Evolutionary conservation across 2,797 vertebrate genomes (phyloP).

Genomic region (Betta splendens): DNA sequence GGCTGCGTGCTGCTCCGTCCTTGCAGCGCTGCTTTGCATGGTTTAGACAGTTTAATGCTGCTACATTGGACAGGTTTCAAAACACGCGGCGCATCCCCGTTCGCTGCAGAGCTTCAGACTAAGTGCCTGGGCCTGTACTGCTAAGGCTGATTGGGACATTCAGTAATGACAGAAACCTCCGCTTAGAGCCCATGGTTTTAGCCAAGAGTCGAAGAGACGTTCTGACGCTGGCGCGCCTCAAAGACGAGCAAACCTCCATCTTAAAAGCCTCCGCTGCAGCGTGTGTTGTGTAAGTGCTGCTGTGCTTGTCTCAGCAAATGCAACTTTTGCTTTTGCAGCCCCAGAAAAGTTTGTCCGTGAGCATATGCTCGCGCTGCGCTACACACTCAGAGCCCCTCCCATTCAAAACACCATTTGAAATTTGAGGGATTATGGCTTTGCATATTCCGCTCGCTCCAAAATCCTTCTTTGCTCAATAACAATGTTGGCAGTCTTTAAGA

Average conservation of each 20-base stretch:
- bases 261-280: constrained; percentile 40
- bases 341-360: constrained; percentile 26
- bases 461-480: constrained; percentile 41
- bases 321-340: constrained; percentile 29
- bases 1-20: no score
- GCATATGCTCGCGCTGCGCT: constrained; percentile 1
- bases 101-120: no score
- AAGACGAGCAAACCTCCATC: constrained; percentile 37
- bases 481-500: constrained; percentile 27
- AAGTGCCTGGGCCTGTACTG: no score
- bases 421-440: constrained; percentile 41
- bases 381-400: constrained; percentile 12
- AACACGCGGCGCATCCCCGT: no score
- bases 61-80: no score
- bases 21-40: not conserved
- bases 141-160: constrained; percentile 4
- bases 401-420: constrained; percentile 40
- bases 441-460: constrained; percentile 33
- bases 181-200: constrained; percentile 28
- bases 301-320: constrained; percentile 61
- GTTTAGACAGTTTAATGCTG: no score
- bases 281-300: constrained; percentile 39
- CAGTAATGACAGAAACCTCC: constrained; percentile 21
- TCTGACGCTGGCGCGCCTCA: not conserved
- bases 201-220: constrained; percentile 22